These are phyloP conservation scores for Caracal caracal DNA, from an alignment of 2,113 vertebrate species.

Conservation along the genomic window DNA sequence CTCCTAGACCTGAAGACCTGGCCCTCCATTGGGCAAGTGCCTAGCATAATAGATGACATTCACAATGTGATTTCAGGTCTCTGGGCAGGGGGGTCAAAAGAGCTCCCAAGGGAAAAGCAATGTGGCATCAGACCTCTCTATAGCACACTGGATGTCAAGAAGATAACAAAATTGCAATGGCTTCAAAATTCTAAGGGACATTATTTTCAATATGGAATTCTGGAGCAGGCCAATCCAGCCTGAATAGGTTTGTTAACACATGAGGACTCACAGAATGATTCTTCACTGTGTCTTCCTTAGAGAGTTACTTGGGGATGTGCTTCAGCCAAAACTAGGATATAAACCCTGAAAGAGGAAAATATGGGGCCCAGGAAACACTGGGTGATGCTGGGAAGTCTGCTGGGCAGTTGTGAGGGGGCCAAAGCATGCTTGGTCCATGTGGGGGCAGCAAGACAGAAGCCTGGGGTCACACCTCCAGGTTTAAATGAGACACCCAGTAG, in stretches of 20 bases:
- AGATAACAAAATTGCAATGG: background rate
- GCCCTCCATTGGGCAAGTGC: background rate
- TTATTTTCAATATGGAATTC: background rate
- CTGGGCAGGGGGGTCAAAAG: background rate
- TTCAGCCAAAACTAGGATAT: background rate
- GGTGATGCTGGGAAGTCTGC: background rate
- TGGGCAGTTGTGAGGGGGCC: background rate
- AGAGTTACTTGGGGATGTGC: background rate
- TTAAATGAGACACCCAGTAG: background rate
- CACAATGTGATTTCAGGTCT: background rate
- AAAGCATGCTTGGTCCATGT: background rate
- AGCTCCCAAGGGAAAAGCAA: background rate
- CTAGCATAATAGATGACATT: background rate
- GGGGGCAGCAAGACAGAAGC: background rate
- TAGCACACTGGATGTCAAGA: background rate
- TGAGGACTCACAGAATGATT: background rate
- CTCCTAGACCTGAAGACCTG: background rate
- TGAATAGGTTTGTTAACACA: background rate
- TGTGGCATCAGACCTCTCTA: no score
- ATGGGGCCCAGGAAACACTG: background rate
- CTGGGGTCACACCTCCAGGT: background rate
- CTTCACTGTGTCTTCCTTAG: background rate
- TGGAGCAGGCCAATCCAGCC: background rate
- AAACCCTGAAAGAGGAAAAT: background rate
- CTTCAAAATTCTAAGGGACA: background rate